phyloP scores from a whole-genome alignment of 1,140 invertebrate genomes.

The Riptortus pedestris region DNA sequence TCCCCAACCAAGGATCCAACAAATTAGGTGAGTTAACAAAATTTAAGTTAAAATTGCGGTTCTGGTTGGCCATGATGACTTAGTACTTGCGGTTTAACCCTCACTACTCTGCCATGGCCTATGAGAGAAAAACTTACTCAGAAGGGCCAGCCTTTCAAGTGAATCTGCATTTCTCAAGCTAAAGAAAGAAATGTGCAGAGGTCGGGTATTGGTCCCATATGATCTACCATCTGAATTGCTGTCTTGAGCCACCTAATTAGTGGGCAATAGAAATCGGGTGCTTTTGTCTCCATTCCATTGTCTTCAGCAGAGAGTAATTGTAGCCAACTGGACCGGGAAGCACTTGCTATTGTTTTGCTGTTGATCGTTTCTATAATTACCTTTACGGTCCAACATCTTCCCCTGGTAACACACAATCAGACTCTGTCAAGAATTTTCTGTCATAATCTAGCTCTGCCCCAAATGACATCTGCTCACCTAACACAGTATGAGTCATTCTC shows the following conservation, averaged over 20 bases:
- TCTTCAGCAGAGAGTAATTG: slow-evolving; percentile 38
- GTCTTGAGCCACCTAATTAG: slow-evolving; percentile 35
- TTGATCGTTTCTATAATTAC: slow-evolving; percentile 37
- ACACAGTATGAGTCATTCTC: not conserved
- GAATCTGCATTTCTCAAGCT: slow-evolving; percentile 32
- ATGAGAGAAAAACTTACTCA: no score
- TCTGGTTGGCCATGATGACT: no score
- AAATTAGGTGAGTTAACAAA: no score
- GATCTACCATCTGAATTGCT: slow-evolving; percentile 39
- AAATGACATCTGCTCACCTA: slow-evolving; percentile 5
- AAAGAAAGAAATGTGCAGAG: slow-evolving; percentile 29
- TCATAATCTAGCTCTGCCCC: not conserved
- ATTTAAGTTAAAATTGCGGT: no score
- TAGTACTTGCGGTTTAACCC: no score
- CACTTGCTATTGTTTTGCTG: slow-evolving; percentile 39
- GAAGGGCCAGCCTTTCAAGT: slow-evolving; percentile 5
- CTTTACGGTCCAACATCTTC: slow-evolving; percentile 23
- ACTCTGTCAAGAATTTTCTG: slow-evolving; percentile 15
- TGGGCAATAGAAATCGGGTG: slow-evolving; percentile 36
- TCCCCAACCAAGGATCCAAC: no score
- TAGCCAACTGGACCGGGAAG: no score
- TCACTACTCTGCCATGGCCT: no score
- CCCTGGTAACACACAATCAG: slow-evolving; percentile 23
- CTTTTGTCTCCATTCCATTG: slow-evolving; percentile 38
- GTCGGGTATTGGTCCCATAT: slow-evolving; percentile 36